phyloP scores from a whole-genome alignment of 2,797 vertebrate species.

The Anabas testudineus region DNA sequence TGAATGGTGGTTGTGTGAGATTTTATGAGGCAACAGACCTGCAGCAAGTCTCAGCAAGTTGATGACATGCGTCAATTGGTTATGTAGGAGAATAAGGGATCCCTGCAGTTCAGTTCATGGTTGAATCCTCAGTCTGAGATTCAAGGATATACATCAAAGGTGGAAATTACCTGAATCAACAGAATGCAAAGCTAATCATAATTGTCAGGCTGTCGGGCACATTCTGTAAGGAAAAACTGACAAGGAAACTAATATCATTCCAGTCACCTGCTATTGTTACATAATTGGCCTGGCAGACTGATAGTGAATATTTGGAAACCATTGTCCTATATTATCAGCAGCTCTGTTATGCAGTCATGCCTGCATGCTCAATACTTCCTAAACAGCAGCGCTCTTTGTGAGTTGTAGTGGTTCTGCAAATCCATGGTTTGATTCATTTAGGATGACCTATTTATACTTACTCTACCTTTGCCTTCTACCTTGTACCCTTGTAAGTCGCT shows the following conservation, averaged over 20 bases:
- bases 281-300: conserved; percentile 1
- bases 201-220: background rate
- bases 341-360: conserved; percentile 1
- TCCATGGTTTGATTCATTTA: too few relatives aligned
- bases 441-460: too few relatives aligned
- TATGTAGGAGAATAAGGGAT: too few relatives aligned
- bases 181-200: background rate
- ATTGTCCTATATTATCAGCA: conserved; percentile 25
- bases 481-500: too few relatives aligned
- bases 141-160: background rate
- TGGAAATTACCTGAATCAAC: conserved; percentile 13
- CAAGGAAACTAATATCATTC: background rate
- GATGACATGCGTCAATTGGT: background rate
- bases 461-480: too few relatives aligned
- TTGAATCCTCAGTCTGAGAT: conserved; percentile 8
- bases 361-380: conserved; percentile 3
- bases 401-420: too few relatives aligned
- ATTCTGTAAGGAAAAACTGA: conserved; percentile 1
- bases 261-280: conserved; percentile 1
- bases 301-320: background rate
- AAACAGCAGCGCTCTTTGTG: background rate
- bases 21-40: background rate
- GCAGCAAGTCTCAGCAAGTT: background rate
- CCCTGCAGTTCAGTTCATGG: background rate
- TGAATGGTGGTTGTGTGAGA: background rate